A percentile compares a stretch with the other conserved stretches of the same genome.
phyloP scores from a whole-genome alignment of 2,113 vertebrate species.

The Semicossyphus pulcher region DNA sequence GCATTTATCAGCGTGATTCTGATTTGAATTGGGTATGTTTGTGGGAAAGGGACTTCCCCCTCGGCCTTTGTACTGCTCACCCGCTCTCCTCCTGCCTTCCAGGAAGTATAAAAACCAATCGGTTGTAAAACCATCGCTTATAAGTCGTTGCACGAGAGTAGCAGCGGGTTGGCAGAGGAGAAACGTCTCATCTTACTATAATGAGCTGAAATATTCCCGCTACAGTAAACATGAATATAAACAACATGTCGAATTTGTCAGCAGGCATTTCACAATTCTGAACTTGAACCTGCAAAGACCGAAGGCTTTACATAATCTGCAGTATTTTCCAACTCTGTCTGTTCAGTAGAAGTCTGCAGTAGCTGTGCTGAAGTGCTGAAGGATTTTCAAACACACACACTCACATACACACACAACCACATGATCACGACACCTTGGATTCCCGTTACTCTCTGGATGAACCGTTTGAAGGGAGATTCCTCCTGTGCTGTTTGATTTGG shows the following conservation, averaged over 20 bases:
- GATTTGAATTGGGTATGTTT: slow-evolving; percentile 50
- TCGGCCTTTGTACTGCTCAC: not conserved
- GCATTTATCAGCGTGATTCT: slow-evolving; percentile 50
- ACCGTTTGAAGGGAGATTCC: slow-evolving; percentile 43
- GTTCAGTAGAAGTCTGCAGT: slow-evolving; percentile 6
- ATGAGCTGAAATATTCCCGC: slow-evolving; percentile 39
- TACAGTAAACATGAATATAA: slow-evolving; percentile 61
- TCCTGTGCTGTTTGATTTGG: slow-evolving; percentile 67
- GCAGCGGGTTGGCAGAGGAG: slow-evolving; percentile 7
- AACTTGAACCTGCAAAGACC: not conserved
- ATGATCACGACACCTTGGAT: slow-evolving; percentile 30
- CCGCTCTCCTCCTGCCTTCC: slow-evolving; percentile 15
- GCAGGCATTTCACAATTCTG: slow-evolving; percentile 34
- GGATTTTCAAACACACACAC: slow-evolving; percentile 17
- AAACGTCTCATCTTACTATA: slow-evolving; percentile 32
- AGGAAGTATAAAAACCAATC: slow-evolving; percentile 52
- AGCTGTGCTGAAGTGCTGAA: not conserved
- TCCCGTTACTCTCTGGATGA: slow-evolving; percentile 47
- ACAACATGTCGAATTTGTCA: slow-evolving; percentile 50
- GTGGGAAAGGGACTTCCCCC: slow-evolving; percentile 30
- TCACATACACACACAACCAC: not conserved
- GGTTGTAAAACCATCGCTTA: slow-evolving; percentile 21
- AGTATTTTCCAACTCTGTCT: slow-evolving; percentile 7
- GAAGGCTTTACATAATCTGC: slow-evolving; percentile 8
- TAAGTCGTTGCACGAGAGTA: slow-evolving; percentile 21